phyloP scores from a whole-genome alignment of 2,888 invertebrate genomes.

The Ligdia adustata region DNA sequence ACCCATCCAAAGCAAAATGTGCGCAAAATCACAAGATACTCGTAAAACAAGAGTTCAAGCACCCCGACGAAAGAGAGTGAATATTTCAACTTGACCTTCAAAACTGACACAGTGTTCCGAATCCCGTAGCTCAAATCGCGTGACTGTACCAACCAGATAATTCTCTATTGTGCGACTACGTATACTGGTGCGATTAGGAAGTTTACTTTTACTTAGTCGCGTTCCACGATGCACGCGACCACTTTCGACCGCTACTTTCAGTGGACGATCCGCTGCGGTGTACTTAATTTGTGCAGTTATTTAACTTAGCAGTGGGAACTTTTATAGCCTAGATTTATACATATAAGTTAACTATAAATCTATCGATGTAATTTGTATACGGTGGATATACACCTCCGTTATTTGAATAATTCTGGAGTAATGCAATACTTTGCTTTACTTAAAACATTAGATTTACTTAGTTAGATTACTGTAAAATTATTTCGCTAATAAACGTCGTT shows the following conservation, averaged over 20 bases:
- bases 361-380: too few species aligned
- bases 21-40: conserved; percentile 4
- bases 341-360: too few species aligned
- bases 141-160: conserved; percentile 47
- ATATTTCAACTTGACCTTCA: conserved; percentile 61
- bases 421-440: too few species aligned
- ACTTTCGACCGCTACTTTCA: conserved; percentile 72
- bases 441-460: too few species aligned
- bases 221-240: conserved; percentile 70
- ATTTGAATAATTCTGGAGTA: too few species aligned
- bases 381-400: too few species aligned
- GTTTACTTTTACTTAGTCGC: conserved; percentile 75
- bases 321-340: too few species aligned
- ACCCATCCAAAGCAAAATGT: conserved; percentile 1
- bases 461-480: too few species aligned
- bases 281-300: conserved; percentile 15
- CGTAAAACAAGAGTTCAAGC: conserved; percentile 14
- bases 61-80: conserved; percentile 35
- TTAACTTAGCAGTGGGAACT: conserved; percentile 1
- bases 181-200: conserved; percentile 63
- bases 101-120: conserved; percentile 59
- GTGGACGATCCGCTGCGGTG: conserved; percentile 32
- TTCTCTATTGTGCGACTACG: conserved; percentile 52
- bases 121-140: conserved; percentile 47
- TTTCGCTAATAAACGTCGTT: too few species aligned